Evolutionary conservation across 2,113 vertebrate genomes (phyloP).

Genomic region (Carassius gibelio): DNA sequence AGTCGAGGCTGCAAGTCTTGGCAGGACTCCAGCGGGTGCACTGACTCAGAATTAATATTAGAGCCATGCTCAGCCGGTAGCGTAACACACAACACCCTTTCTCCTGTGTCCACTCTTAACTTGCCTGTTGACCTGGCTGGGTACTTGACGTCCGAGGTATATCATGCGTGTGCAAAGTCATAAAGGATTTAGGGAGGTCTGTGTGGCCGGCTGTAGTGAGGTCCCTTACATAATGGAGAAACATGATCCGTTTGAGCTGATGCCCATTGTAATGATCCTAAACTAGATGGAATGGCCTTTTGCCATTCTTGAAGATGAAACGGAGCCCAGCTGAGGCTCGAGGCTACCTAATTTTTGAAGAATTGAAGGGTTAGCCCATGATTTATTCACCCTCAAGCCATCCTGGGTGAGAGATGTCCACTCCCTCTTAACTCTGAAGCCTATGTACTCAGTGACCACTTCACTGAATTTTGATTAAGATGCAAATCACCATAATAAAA

Average conservation of each 20-base stretch:
- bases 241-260: slow-evolving; percentile 53
- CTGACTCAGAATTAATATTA: slow-evolving; percentile 22
- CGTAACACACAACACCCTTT: neutral
- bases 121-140: neutral
- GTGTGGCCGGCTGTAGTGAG: slow-evolving; percentile 37
- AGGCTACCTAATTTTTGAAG: no score
- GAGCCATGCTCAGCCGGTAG: neutral
- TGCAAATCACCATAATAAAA: no score
- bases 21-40: slow-evolving; percentile 37
- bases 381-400: no score
- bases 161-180: slow-evolving; percentile 52
- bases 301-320: slow-evolving; percentile 61
- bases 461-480: no score
- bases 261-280: slow-evolving; percentile 58
- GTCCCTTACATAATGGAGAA: slow-evolving; percentile 56
- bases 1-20: slow-evolving; percentile 30
- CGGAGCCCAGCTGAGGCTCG: slow-evolving; percentile 3
- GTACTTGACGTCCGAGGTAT: slow-evolving; percentile 45
- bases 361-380: no score
- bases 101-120: slow-evolving; percentile 11
- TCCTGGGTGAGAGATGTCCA: no score
- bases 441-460: no score
- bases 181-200: slow-evolving; percentile 32
- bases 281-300: slow-evolving; percentile 56
- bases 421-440: no score